Conservation (phyloP, 1,140 invertebrate genomes). For the Teleopsis dalmanni region DNA sequence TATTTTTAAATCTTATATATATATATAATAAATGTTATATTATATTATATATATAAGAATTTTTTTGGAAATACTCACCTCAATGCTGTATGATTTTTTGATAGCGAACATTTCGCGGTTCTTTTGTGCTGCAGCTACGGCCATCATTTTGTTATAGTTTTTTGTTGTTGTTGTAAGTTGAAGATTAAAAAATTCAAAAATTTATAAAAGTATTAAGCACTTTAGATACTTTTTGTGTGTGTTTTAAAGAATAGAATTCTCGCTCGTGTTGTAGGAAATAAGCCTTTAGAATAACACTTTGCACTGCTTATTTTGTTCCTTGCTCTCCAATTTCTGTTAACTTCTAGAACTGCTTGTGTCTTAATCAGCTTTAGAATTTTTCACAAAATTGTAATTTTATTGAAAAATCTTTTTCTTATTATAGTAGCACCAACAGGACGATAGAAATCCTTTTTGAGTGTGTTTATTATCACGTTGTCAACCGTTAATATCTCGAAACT, state of each 20-base stretch:
- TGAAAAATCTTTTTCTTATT: neutral
- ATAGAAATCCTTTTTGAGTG: too few species aligned
- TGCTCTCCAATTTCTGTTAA: constrained; percentile 16
- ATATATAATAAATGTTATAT: too few species aligned
- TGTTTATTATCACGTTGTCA: too few species aligned
- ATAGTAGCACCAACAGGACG: constrained; percentile 2
- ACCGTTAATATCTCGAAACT: constrained; percentile 6
- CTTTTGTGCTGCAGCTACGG: constrained; percentile 79
- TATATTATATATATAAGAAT: too few species aligned
- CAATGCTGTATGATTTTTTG: constrained; percentile 94
- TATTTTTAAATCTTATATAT: neutral
- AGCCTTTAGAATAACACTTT: constrained; percentile 43
- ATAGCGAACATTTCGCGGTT: constrained; percentile 90
- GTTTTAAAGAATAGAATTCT: constrained; percentile 4
- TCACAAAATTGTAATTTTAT: constrained; percentile 3
- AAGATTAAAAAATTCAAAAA: constrained; percentile 16
- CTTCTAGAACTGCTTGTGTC: constrained; percentile 28
- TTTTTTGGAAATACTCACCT: constrained; percentile 79
- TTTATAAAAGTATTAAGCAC: constrained; percentile 19
- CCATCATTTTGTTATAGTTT: constrained; percentile 55
- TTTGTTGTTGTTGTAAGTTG: constrained; percentile 14
- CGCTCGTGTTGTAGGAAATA: constrained; percentile 17
- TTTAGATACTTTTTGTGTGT: constrained; percentile 34
- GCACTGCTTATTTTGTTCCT: constrained; percentile 38
- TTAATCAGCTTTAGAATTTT: constrained; percentile 28